These are phyloP conservation scores for Drosophila hydei DNA, from an alignment of 1,140 invertebrate genomes.

Conservation along the genomic window DNA sequence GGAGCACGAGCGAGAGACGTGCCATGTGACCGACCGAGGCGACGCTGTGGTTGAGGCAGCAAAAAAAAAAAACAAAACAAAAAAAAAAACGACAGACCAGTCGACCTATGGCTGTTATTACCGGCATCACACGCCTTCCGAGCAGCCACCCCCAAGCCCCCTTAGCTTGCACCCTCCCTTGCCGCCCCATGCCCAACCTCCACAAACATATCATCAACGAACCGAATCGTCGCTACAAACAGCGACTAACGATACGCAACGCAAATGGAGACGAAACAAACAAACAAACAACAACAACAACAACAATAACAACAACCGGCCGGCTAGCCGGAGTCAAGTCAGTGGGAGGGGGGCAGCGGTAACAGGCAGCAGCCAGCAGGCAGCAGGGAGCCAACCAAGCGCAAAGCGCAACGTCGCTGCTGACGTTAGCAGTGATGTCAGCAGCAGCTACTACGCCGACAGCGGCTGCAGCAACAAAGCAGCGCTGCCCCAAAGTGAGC, in stretches of 20 bases:
- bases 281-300: conserved; percentile 34
- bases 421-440: conserved; percentile 17
- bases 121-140: conserved; percentile 43
- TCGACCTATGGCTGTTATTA: conserved; percentile 75
- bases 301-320: conserved; percentile 56
- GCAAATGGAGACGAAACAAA: conserved; percentile 44
- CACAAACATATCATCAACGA: conserved; percentile 50
- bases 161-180: neutral
- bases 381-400: conserved; percentile 32
- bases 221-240: conserved; percentile 54
- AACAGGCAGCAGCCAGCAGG: neutral
- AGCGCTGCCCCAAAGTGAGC: conserved; percentile 20
- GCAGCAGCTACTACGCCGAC: conserved; percentile 7
- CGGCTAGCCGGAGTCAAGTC: conserved; percentile 45
- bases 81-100: conserved; percentile 44
- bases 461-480: conserved; percentile 25
- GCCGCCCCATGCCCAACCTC: neutral
- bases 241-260: conserved; percentile 27
- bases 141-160: neutral
- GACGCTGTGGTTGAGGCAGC: conserved; percentile 13
- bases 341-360: neutral
- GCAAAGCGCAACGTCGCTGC: conserved; percentile 43
- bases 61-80: conserved; percentile 1
- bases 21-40: conserved; percentile 51
- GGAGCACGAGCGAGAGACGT: neutral